Base-by-base conservation (phyloP, 2,888 invertebrate genomes). In the Cataglyphis albicans region DNA sequence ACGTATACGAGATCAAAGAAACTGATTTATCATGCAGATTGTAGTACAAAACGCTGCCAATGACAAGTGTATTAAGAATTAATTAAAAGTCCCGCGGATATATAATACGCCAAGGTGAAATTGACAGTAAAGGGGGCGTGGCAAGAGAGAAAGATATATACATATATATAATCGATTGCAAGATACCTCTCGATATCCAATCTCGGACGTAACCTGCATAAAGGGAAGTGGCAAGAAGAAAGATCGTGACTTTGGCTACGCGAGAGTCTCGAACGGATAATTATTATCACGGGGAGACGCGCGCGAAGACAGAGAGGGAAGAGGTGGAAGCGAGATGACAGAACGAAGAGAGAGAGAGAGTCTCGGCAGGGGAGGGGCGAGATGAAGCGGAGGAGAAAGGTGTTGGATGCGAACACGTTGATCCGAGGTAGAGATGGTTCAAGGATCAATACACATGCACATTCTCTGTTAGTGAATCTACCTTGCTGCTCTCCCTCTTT, bases 371-470 rank as follows among this genome's bases (percentile, higher is more conserved):
- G 86, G 48, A 29, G 72, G 67, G 76, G 61, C 63, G 63, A 75
- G 74, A 85, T 55, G 87, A 84, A 81, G 59, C 74, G 55, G 55
- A 83, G 88, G 90, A 90, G 91, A 91, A 91, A 92, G 91, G 91
- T 89, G 89, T 88, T 78, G 90, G 90, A 89, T 88, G 82, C 87
- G 87, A 88, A 84, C 83, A 84, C 89, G 82, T 89, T 72, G 88
- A 89, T 84, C 75, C 70, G 73, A 88, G 83, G 83, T 76, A 84
- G 82, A 87, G 89, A 87, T 86, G 88, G 88, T 92, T 92, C 91
- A 91, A 91, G 91, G 90, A 91, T 91, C 87, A 81, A 86, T 87
- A 83, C 84, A 76, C 82, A 67, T 85, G 75, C 76, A 68, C 64
- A 67, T 76, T 73, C 68, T 35, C 55, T 70, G 67, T 73, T 83